Conservation (phyloP, 2,888 invertebrate genomes). For the Fragum whitleyi region DNA sequence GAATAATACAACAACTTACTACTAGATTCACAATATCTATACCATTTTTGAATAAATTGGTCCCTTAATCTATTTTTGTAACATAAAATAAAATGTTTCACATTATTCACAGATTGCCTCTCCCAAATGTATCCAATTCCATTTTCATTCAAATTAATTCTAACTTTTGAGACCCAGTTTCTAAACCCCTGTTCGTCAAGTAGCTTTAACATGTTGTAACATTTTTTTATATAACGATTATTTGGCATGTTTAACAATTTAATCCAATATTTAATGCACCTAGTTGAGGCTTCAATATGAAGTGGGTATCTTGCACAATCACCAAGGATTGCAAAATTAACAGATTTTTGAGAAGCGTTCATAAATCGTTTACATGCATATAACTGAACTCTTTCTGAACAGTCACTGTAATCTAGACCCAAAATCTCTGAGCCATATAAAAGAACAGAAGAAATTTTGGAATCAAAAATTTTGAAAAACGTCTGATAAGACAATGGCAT, state of each 20-base stretch:
- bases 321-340: conserved; percentile 18
- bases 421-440: conserved; percentile 46
- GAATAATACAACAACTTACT: conserved; percentile 10
- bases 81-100: conserved; percentile 19
- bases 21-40: neutral
- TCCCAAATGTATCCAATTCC: conserved; percentile 37
- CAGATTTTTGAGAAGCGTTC: neutral
- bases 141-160: conserved; percentile 3
- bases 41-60: conserved; percentile 22
- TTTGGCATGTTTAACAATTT: conserved; percentile 29
- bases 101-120: too few relatives aligned
- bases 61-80: conserved; percentile 7
- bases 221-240: neutral
- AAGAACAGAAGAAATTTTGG: conserved; percentile 36
- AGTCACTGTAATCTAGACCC: conserved; percentile 24
- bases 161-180: conserved; percentile 28
- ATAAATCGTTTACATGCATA: conserved; percentile 42
- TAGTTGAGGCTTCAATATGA: conserved; percentile 23
- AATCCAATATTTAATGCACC: conserved; percentile 44
- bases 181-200: too few relatives aligned
- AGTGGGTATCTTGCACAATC: conserved; percentile 42
- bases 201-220: conserved; percentile 29
- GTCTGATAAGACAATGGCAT: conserved; percentile 18
- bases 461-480: conserved; percentile 47
- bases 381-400: conserved; percentile 34